Evolutionary conservation across 2,797 vertebrate species (phyloP), one percentile per base, ranked within the genome.

Genomic region (Ara ararauna): DNA sequence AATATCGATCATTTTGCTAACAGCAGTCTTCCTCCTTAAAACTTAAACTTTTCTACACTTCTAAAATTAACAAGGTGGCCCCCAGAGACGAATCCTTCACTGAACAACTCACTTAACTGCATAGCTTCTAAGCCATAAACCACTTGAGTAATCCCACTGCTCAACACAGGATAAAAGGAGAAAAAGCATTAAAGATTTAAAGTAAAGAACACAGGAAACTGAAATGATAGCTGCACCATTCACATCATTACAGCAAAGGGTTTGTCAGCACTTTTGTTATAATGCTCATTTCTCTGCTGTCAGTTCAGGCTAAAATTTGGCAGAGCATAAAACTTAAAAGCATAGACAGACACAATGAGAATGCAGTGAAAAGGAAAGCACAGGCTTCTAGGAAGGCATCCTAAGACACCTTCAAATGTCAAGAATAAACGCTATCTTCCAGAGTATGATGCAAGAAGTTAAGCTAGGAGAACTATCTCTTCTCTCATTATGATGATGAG

Each of bases 151-250:
- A 97, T 95, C 92, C 90, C 87, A 72, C 92, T 91, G 93, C 84
- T 95, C 84, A 66, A 66, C 45, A 48, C 11, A 14, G 88, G 88
- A 95, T 95, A 94, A 95, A 96, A 96, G 70, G 47, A 95, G 90
- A 95, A 97, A 95, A 96, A 96, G 96, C 90, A 96, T 95, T 96
- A 95, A 92, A 96, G 96, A 95, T 96, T 96, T 97, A 96, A 95
- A 96, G 85, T 72, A 87, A 95, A 92, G 94, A 96, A 89, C 50
- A 80, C 58, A 83, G 92, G 81, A 96, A 89, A 95, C 86, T 92
- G 86, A 94, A 96, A 66, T 45, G 91, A 95, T 95, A 93, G 84
- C 88, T 87, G 78, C 10, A 10, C 86, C 68, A 73, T 87, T 93
- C 96, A 92, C 73, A 50, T 94, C 96, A 95, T 76, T 95, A 94